Conservation (phyloP, 1,140 invertebrate species). For the Cyclina sinensis region DNA sequence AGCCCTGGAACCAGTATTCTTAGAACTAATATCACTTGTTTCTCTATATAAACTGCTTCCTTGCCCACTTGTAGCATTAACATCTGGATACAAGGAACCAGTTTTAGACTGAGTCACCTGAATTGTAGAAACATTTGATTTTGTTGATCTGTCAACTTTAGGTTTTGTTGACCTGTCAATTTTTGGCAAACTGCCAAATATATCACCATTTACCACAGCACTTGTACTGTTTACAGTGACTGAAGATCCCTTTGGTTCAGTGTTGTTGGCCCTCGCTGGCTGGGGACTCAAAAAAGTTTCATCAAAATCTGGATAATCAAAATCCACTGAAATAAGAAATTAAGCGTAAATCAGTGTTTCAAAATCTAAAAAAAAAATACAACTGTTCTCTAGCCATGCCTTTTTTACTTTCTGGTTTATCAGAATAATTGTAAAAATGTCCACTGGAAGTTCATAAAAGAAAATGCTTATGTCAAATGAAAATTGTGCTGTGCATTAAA, state of each 20-base stretch:
- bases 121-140: neutral
- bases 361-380: too few relatives aligned
- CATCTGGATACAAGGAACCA: slow-evolving; percentile 57
- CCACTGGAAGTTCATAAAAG: too few relatives aligned
- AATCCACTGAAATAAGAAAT: slow-evolving; percentile 82
- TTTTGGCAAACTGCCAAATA: slow-evolving; percentile 63
- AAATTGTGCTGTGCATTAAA: too few relatives aligned
- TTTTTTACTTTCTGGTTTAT: too few relatives aligned
- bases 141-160: slow-evolving; percentile 61
- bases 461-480: too few relatives aligned
- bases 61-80: neutral
- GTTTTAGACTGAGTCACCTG: neutral
- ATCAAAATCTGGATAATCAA: slow-evolving; percentile 87
- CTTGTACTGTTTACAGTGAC: neutral
- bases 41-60: slow-evolving; percentile 18
- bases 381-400: too few relatives aligned
- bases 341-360: neutral
- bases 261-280: neutral
- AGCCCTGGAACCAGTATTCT: slow-evolving; percentile 34
- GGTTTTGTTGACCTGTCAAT: slow-evolving; percentile 81
- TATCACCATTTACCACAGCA: slow-evolving; percentile 21
- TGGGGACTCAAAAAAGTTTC: slow-evolving; percentile 77
- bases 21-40: neutral
- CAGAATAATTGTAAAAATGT: too few relatives aligned
- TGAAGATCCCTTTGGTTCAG: slow-evolving; percentile 50